A percentile compares a stretch with the other conserved stretches of the same genome.
phyloP scores from a whole-genome alignment of 2,113 vertebrate species.

The Pithys albifrons region DNA sequence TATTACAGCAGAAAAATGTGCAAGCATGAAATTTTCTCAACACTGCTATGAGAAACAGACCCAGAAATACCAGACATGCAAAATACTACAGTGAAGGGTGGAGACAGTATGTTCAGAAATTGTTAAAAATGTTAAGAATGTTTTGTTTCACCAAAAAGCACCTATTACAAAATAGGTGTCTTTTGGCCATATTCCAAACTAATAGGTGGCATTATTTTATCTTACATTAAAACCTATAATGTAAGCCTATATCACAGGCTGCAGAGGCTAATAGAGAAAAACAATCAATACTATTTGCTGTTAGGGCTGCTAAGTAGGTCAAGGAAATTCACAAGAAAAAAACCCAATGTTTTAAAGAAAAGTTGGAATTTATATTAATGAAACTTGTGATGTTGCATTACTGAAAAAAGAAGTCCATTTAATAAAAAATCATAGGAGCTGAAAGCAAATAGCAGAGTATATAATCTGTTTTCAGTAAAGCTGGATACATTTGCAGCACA shows the following conservation, averaged over 20 bases:
- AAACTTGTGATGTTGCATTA: neutral
- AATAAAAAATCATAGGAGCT: neutral
- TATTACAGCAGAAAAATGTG: constrained; percentile 48
- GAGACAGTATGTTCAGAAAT: neutral
- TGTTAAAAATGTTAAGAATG: neutral
- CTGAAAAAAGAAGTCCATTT: neutral
- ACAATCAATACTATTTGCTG: neutral
- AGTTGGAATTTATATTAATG: neutral
- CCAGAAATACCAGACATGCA: neutral
- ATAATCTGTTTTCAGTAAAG: neutral
- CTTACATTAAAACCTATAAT: neutral
- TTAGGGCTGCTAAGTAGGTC: neutral
- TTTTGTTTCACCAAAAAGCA: neutral
- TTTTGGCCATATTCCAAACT: neutral
- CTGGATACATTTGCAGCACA: neutral
- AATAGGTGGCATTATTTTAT: neutral
- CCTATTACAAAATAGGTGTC: neutral
- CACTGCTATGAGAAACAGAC: constrained; percentile 31
- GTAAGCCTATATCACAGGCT: neutral
- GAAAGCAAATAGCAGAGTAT: neutral
- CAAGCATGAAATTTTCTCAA: constrained; percentile 64
- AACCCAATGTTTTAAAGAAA: neutral
- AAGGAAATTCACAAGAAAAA: neutral
- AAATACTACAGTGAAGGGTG: neutral
- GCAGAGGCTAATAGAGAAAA: neutral